Percentiles rank a stretch among this genome's conserved stretches.
phyloP scores from a whole-genome alignment of 2,888 invertebrate species.

The Cantharis rustica region DNA sequence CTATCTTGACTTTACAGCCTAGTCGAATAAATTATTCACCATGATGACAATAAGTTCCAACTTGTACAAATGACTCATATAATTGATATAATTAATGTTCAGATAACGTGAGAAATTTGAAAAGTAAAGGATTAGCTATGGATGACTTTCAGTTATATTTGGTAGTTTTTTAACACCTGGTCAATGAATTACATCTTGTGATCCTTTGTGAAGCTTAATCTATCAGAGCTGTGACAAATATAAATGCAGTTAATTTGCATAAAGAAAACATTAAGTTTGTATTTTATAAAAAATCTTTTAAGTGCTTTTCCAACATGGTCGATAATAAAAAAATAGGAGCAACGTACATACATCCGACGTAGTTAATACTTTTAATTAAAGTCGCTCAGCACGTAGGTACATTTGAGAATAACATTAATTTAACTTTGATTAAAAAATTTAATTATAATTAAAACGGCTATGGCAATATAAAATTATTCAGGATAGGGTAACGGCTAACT shows the following conservation, averaged over 20 bases:
- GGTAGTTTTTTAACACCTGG: slow-evolving; percentile 21
- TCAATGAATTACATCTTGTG: slow-evolving; percentile 13
- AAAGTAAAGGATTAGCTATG: slow-evolving; percentile 17
- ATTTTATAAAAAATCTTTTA: neutral
- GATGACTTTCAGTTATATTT: slow-evolving; percentile 16
- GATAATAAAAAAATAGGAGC: neutral
- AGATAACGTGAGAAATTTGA: slow-evolving; percentile 22
- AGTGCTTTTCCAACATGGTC: neutral
- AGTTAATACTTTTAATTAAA: neutral
- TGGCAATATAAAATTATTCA: neutral
- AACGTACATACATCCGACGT: neutral
- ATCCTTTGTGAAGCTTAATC: slow-evolving; percentile 16
- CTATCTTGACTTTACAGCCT: too few species aligned
- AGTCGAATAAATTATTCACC: neutral
- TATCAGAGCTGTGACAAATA: slow-evolving; percentile 15
- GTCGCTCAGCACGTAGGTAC: neutral
- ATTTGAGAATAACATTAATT: neutral
- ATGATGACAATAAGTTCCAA: neutral
- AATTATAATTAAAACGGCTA: neutral
- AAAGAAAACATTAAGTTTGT: slow-evolving; percentile 12
- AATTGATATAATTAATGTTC: neutral
- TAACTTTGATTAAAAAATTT: neutral
- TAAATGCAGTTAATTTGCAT: slow-evolving; percentile 15
- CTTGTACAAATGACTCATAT: neutral
- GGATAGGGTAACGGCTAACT: neutral